Evolutionary conservation across 2,888 invertebrate genomes (phyloP).

Genomic region (Sinelater perroti): DNA sequence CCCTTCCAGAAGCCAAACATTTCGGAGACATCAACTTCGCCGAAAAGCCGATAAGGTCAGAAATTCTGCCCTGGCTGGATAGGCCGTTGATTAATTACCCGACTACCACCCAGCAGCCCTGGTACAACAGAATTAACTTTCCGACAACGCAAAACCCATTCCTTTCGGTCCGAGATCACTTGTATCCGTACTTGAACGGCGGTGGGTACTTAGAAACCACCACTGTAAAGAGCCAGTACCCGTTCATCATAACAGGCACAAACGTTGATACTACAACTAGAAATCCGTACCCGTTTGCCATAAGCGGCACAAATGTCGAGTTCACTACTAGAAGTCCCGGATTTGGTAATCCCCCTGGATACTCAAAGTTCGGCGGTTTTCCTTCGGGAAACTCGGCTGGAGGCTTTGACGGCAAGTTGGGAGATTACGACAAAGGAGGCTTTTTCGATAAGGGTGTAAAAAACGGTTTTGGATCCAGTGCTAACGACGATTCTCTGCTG

Average conservation of each 20-base stretch:
- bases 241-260: conserved; percentile 11
- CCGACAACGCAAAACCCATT: conserved; percentile 40
- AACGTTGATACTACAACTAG: not conserved
- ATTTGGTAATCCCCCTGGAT: conserved; percentile 3
- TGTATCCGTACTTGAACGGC: conserved; percentile 47
- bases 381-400: conserved; percentile 2
- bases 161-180: conserved; percentile 46
- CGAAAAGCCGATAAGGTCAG: conserved; percentile 25
- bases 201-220: conserved; percentile 30
- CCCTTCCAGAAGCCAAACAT: conserved; percentile 52
- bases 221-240: conserved; percentile 19
- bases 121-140: conserved; percentile 41
- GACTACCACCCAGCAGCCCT: conserved; percentile 55
- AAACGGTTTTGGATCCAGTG: too few relatives aligned
- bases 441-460: conserved; percentile 6
- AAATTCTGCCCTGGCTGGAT: conserved; percentile 34
- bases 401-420: conserved; percentile 4
- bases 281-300: not conserved
- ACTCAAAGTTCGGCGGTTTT: conserved; percentile 13
- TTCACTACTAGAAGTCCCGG: conserved; percentile 11
- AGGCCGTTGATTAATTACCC: conserved; percentile 54
- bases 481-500: not conserved
- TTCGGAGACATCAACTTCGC: conserved; percentile 36
- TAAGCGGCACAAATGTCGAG: conserved; percentile 1
- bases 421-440: conserved; percentile 5